These are phyloP conservation scores for Phalanger gymnotis DNA, from an alignment of 2,797 vertebrate genomes.

Conservation along the genomic window DNA sequence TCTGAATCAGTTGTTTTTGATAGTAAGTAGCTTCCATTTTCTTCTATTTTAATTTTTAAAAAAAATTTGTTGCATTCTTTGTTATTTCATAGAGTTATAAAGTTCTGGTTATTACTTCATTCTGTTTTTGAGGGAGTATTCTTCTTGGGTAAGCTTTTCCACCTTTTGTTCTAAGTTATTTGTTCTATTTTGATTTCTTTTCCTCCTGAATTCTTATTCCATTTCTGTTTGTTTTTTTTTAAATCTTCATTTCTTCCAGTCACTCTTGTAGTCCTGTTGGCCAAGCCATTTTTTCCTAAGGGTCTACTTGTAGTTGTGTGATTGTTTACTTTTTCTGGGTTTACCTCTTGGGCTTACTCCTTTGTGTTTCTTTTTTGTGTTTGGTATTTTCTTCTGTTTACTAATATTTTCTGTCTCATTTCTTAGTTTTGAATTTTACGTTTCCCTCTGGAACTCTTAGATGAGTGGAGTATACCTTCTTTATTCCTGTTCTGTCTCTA, in stretches of 20 bases:
- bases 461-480: background rate
- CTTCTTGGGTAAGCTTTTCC: background rate
- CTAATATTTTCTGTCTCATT: background rate
- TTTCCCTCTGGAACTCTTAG: background rate
- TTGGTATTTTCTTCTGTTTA: background rate
- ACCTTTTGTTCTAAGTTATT: background rate
- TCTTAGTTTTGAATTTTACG: background rate
- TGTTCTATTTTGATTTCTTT: background rate
- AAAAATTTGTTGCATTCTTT: background rate
- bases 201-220: too few relatives aligned
- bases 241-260: background rate
- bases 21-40: background rate
- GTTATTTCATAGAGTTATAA: too few relatives aligned
- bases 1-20: background rate
- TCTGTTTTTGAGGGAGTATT: background rate
- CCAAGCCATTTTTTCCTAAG: background rate
- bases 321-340: background rate
- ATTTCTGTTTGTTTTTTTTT: too few relatives aligned
- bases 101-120: background rate
- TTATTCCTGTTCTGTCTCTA: background rate
- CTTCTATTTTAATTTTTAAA: background rate
- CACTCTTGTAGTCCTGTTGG: background rate
- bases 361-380: background rate
- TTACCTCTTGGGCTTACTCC: background rate
- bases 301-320: background rate